A percentile compares a stretch with the other conserved stretches of the same genome.
phyloP scores from a whole-genome alignment of 2,113 vertebrate species.

The Anolis sagrei region DNA sequence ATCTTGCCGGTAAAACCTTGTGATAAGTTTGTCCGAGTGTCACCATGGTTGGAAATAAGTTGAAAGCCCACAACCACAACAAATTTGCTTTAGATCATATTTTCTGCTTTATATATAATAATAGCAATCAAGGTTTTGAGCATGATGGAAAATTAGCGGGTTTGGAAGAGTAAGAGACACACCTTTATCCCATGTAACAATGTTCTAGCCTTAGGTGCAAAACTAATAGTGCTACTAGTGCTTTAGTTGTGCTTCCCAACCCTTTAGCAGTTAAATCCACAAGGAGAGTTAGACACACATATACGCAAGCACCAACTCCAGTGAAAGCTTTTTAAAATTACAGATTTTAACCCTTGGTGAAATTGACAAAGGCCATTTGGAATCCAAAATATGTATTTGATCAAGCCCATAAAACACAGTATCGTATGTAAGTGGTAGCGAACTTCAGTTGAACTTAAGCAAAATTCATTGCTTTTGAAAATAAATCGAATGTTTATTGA shows the following conservation, averaged over 20 bases:
- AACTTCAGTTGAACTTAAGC: constrained; percentile 52
- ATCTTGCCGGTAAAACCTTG: too few relatives aligned
- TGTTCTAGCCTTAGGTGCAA: background rate
- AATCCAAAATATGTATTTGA: constrained; percentile 17
- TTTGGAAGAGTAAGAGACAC: background rate
- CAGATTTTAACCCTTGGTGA: constrained; percentile 44
- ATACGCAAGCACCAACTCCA: background rate
- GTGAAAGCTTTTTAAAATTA: constrained; percentile 50
- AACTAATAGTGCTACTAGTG: background rate
- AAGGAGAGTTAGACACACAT: constrained; percentile 8
- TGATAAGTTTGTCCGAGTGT: too few relatives aligned
- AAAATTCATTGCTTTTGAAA: constrained; percentile 39
- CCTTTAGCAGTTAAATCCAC: constrained; percentile 37
- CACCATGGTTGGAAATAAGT: too few relatives aligned
- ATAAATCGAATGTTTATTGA: constrained; percentile 31
- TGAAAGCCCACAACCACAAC: too few relatives aligned
- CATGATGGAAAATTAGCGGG: too few relatives aligned
- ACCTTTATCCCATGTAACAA: background rate
- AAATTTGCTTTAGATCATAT: background rate
- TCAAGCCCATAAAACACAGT: constrained; percentile 49
- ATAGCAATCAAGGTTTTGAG: too few relatives aligned
- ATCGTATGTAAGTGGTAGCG: constrained; percentile 29
- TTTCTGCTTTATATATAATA: background rate
- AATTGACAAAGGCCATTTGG: constrained; percentile 32
- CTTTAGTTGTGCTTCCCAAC: constrained; percentile 29